These are phyloP conservation scores for Kryptopterus vitreolus DNA, from an alignment of 2,797 vertebrate species.

Conservation along the genomic window DNA sequence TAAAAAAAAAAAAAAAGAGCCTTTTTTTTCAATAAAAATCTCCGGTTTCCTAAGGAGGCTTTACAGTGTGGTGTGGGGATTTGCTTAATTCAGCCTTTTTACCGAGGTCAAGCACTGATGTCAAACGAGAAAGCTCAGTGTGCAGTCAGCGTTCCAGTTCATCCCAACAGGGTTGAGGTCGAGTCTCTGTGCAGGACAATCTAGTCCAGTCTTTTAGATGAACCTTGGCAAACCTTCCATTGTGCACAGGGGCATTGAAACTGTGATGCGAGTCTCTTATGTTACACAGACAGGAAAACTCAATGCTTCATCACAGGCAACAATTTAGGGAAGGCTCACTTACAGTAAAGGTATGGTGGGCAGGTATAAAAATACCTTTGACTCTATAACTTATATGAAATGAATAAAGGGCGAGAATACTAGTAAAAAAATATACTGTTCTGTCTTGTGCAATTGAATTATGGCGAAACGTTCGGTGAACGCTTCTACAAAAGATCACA, in stretches of 20 bases:
- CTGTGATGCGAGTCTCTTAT: background rate
- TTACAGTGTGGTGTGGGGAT: background rate
- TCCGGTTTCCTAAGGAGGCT: background rate
- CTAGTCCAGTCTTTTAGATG: background rate
- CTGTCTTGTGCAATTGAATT: background rate
- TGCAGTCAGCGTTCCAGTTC: slow-evolving; percentile 4
- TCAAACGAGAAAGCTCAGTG: background rate
- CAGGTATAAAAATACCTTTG: background rate
- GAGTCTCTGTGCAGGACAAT: background rate
- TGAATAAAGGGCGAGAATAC: background rate
- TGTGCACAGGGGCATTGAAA: background rate
- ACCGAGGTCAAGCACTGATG: slow-evolving; percentile 2
- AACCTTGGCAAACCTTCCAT: background rate
- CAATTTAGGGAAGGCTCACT: background rate
- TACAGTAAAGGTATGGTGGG: too few relatives aligned
- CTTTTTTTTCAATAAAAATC: background rate
- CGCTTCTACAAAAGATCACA: slow-evolving; percentile 24
- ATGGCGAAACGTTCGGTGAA: slow-evolving; percentile 7
- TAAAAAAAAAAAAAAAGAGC: too few relatives aligned
- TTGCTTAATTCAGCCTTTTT: background rate
- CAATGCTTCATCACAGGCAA: background rate
- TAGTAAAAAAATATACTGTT: background rate
- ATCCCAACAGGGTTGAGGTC: background rate
- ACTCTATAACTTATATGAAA: background rate
- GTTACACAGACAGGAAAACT: background rate